These are phyloP conservation scores for Agrypnus murinus DNA, from an alignment of 2,888 invertebrate genomes.

Conservation along the genomic window DNA sequence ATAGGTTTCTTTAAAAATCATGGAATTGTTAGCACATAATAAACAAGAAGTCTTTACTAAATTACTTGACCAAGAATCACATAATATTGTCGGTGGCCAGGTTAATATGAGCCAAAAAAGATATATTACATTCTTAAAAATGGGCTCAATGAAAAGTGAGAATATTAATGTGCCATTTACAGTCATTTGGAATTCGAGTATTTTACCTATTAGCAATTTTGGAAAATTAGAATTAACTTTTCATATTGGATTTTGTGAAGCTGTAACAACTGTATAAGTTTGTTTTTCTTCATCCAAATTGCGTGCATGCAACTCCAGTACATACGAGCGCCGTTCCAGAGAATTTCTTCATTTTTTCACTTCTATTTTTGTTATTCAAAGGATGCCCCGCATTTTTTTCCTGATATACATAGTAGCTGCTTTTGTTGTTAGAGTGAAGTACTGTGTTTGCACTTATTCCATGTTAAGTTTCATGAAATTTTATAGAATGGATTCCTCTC, in stretches of 20 bases:
- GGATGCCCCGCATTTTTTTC: too few relatives aligned
- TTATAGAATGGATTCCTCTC: too few relatives aligned
- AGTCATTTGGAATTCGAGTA: slow-evolving; percentile 86
- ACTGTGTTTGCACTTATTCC: too few relatives aligned
- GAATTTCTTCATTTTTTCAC: too few relatives aligned
- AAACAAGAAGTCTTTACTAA: background rate
- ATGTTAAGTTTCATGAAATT: too few relatives aligned
- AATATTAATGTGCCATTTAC: slow-evolving; percentile 69
- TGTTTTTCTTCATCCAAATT: too few relatives aligned
- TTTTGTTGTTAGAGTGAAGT: too few relatives aligned
- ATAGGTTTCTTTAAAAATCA: slow-evolving; percentile 27
- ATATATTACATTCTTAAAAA: slow-evolving; percentile 21
- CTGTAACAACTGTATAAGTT: background rate
- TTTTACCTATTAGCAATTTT: slow-evolving; percentile 79
- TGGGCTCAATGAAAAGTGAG: slow-evolving; percentile 21
- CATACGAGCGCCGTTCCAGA: too few relatives aligned
- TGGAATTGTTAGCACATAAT: slow-evolving; percentile 21
- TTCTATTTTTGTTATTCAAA: too few relatives aligned
- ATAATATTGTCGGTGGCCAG: background rate
- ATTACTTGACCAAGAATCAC: background rate
- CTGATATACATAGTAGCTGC: too few relatives aligned
- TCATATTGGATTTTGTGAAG: slow-evolving; percentile 74
- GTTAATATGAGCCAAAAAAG: background rate
- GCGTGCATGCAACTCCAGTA: too few relatives aligned
- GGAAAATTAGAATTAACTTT: slow-evolving; percentile 84